These are phyloP conservation scores for Balaenoptera acutorostrata DNA, from an alignment of 2,113 vertebrate genomes.

Conservation along the genomic window DNA sequence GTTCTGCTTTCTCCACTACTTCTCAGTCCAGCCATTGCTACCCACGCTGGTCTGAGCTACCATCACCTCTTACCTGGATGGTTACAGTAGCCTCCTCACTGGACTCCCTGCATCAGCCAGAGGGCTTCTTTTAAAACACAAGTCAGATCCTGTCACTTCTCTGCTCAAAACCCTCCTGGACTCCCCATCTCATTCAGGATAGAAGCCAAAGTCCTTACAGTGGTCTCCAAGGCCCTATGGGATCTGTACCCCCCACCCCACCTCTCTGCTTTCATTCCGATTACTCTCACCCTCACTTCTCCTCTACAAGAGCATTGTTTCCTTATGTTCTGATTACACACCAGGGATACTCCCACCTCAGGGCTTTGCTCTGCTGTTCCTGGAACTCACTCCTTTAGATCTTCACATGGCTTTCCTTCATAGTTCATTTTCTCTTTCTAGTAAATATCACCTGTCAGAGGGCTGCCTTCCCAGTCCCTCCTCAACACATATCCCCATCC, in stretches of 20 bases:
- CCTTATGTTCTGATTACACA: neutral
- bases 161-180: neutral
- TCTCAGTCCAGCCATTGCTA: neutral
- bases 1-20: neutral
- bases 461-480: neutral
- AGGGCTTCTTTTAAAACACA: neutral
- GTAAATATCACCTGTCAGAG: neutral
- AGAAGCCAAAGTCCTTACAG: neutral
- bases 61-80: neutral
- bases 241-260: neutral
- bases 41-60: no score
- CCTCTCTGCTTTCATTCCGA: neutral
- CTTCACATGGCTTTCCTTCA: neutral
- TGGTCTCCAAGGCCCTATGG: neutral
- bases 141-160: neutral
- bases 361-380: neutral
- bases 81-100: neutral
- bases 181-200: neutral
- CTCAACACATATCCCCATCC: neutral
- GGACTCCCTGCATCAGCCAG: neutral
- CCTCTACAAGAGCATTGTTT: neutral
- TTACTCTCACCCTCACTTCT: no score
- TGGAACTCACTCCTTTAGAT: neutral
- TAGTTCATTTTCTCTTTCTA: neutral
- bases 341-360: neutral